phyloP scores from a whole-genome alignment of 2,797 vertebrate genomes.

The Cyclura pinguis region DNA sequence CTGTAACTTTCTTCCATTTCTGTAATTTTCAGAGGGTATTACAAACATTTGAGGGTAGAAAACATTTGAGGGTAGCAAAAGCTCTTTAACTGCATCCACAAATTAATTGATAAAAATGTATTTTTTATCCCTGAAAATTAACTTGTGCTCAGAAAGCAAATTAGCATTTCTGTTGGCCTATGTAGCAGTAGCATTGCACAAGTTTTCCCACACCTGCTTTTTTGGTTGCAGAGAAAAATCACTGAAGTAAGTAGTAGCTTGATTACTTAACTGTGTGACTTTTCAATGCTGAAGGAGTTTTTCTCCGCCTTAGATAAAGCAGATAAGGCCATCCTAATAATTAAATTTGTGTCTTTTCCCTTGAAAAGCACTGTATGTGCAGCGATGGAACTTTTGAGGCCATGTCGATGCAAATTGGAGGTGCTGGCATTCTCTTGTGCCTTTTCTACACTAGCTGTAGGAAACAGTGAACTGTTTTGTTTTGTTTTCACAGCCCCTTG shows the following conservation, averaged over 20 bases:
- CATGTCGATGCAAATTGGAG: neutral
- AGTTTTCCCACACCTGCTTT: neutral
- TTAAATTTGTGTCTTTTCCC: neutral
- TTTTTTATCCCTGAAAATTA: neutral
- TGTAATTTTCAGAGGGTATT: neutral
- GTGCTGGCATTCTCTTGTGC: neutral
- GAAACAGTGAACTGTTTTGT: neutral
- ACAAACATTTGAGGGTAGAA: neutral
- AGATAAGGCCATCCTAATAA: neutral
- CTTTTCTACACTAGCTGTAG: neutral
- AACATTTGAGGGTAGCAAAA: neutral
- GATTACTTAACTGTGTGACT: neutral
- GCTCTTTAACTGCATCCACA: neutral
- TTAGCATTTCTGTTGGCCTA: neutral
- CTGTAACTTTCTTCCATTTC: neutral
- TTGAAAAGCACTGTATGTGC: neutral
- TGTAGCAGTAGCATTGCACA: neutral
- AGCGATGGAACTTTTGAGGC: neutral
- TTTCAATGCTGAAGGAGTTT: neutral
- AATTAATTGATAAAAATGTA: neutral
- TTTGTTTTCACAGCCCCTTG: neutral
- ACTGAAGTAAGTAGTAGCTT: neutral
- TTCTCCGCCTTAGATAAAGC: neutral
- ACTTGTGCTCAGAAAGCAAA: neutral
- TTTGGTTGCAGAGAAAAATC: neutral